These are phyloP conservation scores for Alethe diademata DNA, from an alignment of 2,113 vertebrate genomes.

Conservation along the genomic window DNA sequence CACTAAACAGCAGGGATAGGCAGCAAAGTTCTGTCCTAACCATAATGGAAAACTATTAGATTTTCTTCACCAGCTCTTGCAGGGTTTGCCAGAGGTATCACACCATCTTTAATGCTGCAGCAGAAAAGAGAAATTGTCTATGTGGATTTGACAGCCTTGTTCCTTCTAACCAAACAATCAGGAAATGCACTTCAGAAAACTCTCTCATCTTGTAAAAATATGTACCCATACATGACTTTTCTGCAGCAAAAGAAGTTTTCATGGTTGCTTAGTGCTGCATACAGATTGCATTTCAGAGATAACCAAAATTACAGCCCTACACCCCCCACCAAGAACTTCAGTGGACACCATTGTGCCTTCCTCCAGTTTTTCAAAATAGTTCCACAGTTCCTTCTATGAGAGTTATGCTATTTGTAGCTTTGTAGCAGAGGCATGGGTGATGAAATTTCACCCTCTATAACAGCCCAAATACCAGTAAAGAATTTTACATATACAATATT, in stretches of 20 bases:
- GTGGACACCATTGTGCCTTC: neutral
- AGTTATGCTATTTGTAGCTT: neutral
- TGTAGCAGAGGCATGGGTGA: neutral
- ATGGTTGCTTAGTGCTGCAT: neutral
- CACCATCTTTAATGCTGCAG: neutral
- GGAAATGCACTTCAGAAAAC: neutral
- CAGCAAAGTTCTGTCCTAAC: neutral
- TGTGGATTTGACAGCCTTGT: accelerated
- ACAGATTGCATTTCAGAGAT: neutral
- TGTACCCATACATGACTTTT: neutral
- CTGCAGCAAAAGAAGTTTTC: neutral
- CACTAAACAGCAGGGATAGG: neutral
- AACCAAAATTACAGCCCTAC: neutral
- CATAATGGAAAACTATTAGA: neutral
- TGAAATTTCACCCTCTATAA: conserved; percentile 10
- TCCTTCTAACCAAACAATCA: neutral
- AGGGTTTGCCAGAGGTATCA: neutral
- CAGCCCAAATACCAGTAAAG: neutral
- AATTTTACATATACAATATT: neutral
- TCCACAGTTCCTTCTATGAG: neutral
- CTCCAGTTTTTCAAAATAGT: neutral
- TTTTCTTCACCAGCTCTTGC: neutral
- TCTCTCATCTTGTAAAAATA: neutral
- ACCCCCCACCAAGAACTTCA: neutral
- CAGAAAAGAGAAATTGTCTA: neutral